A percentile compares a stretch with the other conserved stretches of the same genome.
These are phyloP conservation scores for Rallus limicola DNA, from an alignment of 2,113 vertebrate genomes.

Conservation along the genomic window DNA sequence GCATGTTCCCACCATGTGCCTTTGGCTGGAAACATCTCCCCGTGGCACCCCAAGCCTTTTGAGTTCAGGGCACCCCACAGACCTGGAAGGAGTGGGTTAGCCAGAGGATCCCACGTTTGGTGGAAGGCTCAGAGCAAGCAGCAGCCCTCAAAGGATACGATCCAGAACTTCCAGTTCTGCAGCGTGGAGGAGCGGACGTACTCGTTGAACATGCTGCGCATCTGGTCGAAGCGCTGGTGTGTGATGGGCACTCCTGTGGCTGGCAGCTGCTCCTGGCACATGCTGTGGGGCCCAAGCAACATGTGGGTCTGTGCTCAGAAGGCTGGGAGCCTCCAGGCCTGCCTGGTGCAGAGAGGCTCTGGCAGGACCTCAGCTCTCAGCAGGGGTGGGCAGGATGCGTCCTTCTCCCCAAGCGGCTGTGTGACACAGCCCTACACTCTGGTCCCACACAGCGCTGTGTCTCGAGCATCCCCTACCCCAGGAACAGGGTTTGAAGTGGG, in stretches of 20 bases:
- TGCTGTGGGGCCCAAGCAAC: slow-evolving; percentile 62
- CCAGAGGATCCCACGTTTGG: neutral
- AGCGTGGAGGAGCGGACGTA: slow-evolving; percentile 89
- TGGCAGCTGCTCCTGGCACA: slow-evolving; percentile 93
- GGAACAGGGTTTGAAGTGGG: neutral
- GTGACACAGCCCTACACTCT: neutral
- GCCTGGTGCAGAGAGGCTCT: rapidly evolving
- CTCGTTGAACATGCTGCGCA: slow-evolving; percentile 92
- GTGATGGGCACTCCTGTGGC: slow-evolving; percentile 95
- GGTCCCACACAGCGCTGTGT: neutral
- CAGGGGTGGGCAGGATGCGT: neutral
- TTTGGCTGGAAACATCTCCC: neutral
- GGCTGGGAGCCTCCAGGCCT: neutral
- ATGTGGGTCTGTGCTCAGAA: rapidly evolving
- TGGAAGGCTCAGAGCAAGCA: neutral
- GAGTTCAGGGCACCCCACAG: neutral
- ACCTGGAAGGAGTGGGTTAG: neutral
- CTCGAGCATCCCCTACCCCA: neutral
- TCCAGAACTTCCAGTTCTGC: slow-evolving; percentile 99
- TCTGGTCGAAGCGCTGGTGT: slow-evolving; percentile 91
- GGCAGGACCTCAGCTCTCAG: neutral
- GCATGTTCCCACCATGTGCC: rapidly evolving
- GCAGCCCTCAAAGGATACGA: slow-evolving; percentile 86
- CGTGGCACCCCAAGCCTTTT: neutral
- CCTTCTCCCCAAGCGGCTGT: neutral